phyloP scores from a whole-genome alignment of 2,888 invertebrate genomes.

The Mythimna lalbum region DNA sequence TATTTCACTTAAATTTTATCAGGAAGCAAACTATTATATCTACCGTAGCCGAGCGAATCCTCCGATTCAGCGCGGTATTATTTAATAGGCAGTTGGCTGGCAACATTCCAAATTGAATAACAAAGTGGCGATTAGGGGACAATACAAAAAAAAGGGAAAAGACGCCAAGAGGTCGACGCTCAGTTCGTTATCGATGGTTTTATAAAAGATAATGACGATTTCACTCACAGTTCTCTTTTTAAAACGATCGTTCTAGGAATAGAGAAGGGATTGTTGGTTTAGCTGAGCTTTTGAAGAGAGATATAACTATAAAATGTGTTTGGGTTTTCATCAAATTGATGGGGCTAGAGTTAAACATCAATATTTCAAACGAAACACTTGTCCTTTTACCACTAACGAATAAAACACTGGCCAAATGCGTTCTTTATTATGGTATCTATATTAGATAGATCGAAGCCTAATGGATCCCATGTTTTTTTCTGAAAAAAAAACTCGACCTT shows the following conservation, averaged over 20 bases:
- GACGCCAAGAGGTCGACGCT: conserved; percentile 60
- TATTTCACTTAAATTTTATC: conserved; percentile 36
- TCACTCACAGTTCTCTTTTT: conserved; percentile 55
- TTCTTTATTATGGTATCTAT: too few species aligned
- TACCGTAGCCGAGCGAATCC: conserved; percentile 40
- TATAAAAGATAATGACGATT: conserved; percentile 61
- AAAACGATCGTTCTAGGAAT: conserved; percentile 45
- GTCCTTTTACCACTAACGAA: not conserved
- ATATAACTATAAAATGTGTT: not conserved
- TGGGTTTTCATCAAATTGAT: not conserved
- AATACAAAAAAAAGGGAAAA: conserved; percentile 73
- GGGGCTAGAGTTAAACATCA: not conserved
- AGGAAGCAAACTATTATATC: conserved; percentile 48
- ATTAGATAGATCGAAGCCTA: too few species aligned
- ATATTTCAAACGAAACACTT: not conserved
- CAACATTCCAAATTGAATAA: conserved; percentile 83
- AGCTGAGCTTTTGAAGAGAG: conserved; percentile 7
- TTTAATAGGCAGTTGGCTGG: conserved; percentile 78
- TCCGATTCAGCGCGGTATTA: conserved; percentile 69
- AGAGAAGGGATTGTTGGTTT: conserved; percentile 40
- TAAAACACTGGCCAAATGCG: too few species aligned
- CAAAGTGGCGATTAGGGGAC: conserved; percentile 82
- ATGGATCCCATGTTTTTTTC: too few species aligned
- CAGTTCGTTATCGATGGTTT: conserved; percentile 65
- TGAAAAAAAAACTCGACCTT: too few species aligned